Base-by-base conservation (phyloP, 2,797 vertebrate genomes). In the Argya squamiceps region DNA sequence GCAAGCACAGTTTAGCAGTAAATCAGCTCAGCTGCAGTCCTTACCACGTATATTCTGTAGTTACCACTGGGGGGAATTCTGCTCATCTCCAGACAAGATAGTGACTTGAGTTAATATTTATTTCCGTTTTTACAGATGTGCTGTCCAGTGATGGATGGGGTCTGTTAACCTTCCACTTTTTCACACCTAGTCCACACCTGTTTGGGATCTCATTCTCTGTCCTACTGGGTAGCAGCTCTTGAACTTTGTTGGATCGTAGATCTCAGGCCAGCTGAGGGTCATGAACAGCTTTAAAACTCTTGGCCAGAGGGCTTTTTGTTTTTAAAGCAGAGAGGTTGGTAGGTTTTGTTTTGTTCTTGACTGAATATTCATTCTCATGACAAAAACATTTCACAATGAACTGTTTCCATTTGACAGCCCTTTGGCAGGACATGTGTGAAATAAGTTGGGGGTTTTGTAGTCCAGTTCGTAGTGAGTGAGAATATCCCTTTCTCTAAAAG, bases 171-270 rank as follows among this genome's bases (percentile, higher is more conserved):
- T 92, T 84, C 62, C 88, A 12, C 70, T 87, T 88, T 79, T 89
- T 95, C 83, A 92, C 90, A 96, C 96, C 95, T 95, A 92, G 92
- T 89, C 80, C 83, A 89, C 96, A 95, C 95, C 92, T 96, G 94
- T 92, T 95, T 89, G 83, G 74, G 78, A 83, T 88, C 85, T 94
- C 64, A 74, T 92, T 93, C 77, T 27, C 83, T 93, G 63, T 89
- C 78, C 70, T 92, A 50, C 92, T 93, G 90, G 70, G 86, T 80
- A 89, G 70, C 71, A 71, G 77, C 64, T 92, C 88, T 94, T 96
- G 92, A 88, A 76, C 80, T 93, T 82, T 92, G 83, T 49, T 90
- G 80, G 64, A 77, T 93, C 46, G 56, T 77, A 80, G 23, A 89
- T 92, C 81, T 92, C 56, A 71, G 41, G 80, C 77, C 77, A 89